phyloP scores from a whole-genome alignment of 1,140 invertebrate genomes.

The Leucophenga varia region DNA sequence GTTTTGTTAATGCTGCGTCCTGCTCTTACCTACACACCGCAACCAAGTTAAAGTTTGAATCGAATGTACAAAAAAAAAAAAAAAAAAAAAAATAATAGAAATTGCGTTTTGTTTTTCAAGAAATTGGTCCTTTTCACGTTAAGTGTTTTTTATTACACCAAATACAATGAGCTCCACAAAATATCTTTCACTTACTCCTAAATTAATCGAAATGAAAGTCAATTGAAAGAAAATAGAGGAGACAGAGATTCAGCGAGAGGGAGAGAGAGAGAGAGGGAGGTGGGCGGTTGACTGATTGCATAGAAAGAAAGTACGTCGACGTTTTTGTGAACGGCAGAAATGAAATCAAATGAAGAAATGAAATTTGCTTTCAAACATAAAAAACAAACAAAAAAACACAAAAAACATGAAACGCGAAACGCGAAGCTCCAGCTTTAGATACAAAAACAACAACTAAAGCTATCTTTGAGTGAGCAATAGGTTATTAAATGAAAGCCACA shows the following conservation, averaged over 20 bases:
- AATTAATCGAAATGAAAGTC: slow-evolving; percentile 26
- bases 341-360: slow-evolving; percentile 53
- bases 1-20: too few relatives aligned
- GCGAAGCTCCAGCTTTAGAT: slow-evolving; percentile 25
- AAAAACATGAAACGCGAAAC: too few relatives aligned
- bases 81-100: slow-evolving; percentile 17
- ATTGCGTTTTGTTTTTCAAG: too few relatives aligned
- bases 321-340: slow-evolving; percentile 28
- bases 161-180: neutral
- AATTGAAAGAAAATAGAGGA: neutral
- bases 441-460: neutral
- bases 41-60: slow-evolving; percentile 38
- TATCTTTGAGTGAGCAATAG: slow-evolving; percentile 11
- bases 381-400: too few relatives aligned
- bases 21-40: too few relatives aligned
- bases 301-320: slow-evolving; percentile 45
- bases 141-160: too few relatives aligned
- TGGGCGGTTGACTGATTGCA: slow-evolving; percentile 17
- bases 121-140: slow-evolving; percentile 48
- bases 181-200: too few relatives aligned
- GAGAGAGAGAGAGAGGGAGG: neutral
- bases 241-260: neutral
- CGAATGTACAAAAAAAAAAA: too few relatives aligned
- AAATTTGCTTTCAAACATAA: slow-evolving; percentile 51
- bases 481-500: slow-evolving; percentile 39